phyloP scores from a whole-genome alignment of 2,113 vertebrate genomes.

The Laticauda colubrina region DNA sequence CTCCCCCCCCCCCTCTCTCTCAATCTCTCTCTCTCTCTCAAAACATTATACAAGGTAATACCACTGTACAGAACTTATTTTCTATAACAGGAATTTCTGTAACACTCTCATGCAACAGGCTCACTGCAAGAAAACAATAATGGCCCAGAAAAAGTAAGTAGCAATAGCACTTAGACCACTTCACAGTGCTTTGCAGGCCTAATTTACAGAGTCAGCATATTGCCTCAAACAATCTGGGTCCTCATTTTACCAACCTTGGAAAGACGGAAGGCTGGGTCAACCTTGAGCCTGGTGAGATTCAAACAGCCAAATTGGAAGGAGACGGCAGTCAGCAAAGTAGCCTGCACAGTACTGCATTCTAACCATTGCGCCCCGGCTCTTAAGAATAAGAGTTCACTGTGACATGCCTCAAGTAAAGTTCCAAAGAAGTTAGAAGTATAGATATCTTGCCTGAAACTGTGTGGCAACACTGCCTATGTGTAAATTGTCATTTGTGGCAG shows the following conservation, averaged over 20 bases:
- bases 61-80: background rate
- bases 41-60: background rate
- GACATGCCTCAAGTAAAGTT: background rate
- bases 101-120: background rate
- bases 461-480: background rate
- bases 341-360: no score
- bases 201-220: no score
- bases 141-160: background rate
- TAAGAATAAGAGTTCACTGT: background rate
- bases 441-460: background rate
- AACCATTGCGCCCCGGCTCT: no score
- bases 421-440: background rate
- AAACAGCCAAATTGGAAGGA: no score
- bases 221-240: no score
- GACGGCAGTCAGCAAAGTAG: no score
- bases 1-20: no score
- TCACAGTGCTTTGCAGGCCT: no score
- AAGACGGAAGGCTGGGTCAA: no score
- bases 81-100: background rate
- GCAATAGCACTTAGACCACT: no score
- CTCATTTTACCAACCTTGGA: no score
- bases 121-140: background rate
- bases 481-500: background rate
- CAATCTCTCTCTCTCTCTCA: background rate
- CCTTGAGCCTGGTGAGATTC: no score